Conservation (phyloP, 2,888 invertebrate genomes). For the Andrena chrysosceles region DNA sequence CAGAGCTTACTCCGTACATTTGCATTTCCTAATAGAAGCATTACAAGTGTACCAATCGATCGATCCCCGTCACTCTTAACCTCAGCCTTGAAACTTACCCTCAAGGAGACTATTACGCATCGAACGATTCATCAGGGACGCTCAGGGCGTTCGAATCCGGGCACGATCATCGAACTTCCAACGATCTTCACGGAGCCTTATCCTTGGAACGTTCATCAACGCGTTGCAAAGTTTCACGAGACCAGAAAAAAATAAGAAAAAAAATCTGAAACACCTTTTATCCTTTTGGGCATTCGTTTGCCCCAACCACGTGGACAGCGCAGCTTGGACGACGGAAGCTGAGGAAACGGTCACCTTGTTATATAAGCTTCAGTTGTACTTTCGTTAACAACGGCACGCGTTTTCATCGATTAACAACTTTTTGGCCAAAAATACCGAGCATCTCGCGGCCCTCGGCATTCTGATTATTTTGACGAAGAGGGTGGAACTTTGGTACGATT, state of each 20-base stretch:
- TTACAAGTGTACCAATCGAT: too few species aligned
- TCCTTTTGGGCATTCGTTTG: not conserved
- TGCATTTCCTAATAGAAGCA: too few species aligned
- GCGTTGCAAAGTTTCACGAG: not conserved
- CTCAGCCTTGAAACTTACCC: too few species aligned
- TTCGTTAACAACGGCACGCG: not conserved
- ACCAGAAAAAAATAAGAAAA: not conserved
- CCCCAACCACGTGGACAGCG: slow-evolving; percentile 32
- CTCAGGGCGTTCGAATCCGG: not conserved
- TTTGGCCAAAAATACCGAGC: too few species aligned
- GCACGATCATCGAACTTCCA: not conserved
- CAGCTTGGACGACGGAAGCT: slow-evolving; percentile 44
- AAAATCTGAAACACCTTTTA: not conserved
- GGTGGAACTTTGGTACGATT: too few species aligned
- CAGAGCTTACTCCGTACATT: too few species aligned
- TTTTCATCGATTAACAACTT: too few species aligned
- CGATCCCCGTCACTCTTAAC: too few species aligned
- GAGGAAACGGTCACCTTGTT: slow-evolving; percentile 17
- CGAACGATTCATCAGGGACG: not conserved
- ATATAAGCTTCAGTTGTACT: not conserved
- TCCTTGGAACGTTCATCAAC: not conserved
- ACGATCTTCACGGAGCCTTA: not conserved
- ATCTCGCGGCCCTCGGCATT: too few species aligned
- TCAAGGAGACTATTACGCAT: too few species aligned
- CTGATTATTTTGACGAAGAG: too few species aligned